Evolutionary conservation across 2,113 vertebrate species (phyloP), one percentile per base, ranked within the genome.

Genomic region (Scartelaos histophorus): DNA sequence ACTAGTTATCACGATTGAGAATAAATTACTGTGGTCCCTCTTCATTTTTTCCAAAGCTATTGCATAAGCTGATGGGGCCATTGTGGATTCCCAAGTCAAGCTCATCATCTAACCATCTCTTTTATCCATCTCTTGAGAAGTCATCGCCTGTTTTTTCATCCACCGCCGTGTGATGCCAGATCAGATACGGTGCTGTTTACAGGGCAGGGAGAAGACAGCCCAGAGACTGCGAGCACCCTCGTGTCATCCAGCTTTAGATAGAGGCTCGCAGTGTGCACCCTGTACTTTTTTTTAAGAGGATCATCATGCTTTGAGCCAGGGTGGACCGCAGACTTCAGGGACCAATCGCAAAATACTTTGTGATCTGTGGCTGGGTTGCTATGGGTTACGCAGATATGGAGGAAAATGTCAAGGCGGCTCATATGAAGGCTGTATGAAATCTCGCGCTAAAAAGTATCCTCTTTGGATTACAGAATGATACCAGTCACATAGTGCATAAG

Each of bases 281-380:
- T 17, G 46, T 6, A 25, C 68, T 81, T 82, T 58, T 56, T 75
- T 71, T n/a, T n/a, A n/a, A n/a, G n/a, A 79, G 73, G 70, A 69
- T 66, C 82, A 85, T 86, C 78, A 80, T 60, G 74, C 51, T 82
- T 72, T 47, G 79, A 85, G 70, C 68, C 69, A 87, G 81, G 58
- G 76, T 66, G 38, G 75, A 87, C 80, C 75, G 76, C 66, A 73
- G 71, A 66, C 60, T 71, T 78, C 58, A 9, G 80, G 80, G 87
- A 86, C 88, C 89, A 90, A 88, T 88, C 83, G 80, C 66, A 85
- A 38, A 70, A 83, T 71, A 66, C 78, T 64, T 64, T 64, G 61
- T 34, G 61, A 12, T 60, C 79, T 85, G 73, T 82, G 82, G 82
- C 83, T 86, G 85, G 82, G 90, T 92, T 90, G 87, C 90, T 80